These are phyloP conservation scores for Drosophila atripex DNA, from an alignment of 2,888 invertebrate genomes.

Conservation along the genomic window DNA sequence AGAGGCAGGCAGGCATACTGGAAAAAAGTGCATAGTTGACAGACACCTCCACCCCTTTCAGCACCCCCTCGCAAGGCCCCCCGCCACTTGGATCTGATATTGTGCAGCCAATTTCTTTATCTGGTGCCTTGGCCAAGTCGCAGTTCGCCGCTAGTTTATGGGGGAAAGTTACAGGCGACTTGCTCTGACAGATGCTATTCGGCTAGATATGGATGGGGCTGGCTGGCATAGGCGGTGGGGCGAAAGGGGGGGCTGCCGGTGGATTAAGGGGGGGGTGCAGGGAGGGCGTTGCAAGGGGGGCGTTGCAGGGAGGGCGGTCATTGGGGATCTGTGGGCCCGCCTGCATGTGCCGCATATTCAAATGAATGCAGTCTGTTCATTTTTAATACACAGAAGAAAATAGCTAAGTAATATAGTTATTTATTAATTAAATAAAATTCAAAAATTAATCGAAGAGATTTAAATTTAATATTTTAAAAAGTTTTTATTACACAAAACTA, in stretches of 20 bases:
- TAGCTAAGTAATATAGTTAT: not conserved
- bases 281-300: not conserved
- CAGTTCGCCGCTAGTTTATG: slow-evolving; percentile 65
- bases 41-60: slow-evolving; percentile 39
- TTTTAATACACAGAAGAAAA: slow-evolving; percentile 14
- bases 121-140: slow-evolving; percentile 46
- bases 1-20: slow-evolving; percentile 19
- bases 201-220: slow-evolving; percentile 59
- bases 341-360: slow-evolving; percentile 61
- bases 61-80: not conserved
- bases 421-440: not conserved
- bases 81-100: slow-evolving; percentile 37
- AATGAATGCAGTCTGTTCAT: slow-evolving; percentile 67
- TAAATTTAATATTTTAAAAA: not conserved
- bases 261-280: slow-evolving; percentile 1
- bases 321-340: slow-evolving; percentile 38
- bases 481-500: too few relatives aligned
- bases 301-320: not conserved
- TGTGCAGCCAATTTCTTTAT: slow-evolving; percentile 65
- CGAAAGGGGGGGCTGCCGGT: not conserved
- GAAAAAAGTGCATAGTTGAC: slow-evolving; percentile 66
- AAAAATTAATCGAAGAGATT: not conserved
- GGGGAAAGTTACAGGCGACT: slow-evolving; percentile 75
- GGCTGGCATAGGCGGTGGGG: slow-evolving; percentile 1
- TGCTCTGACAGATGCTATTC: slow-evolving; percentile 74